Evolutionary conservation across 2,888 invertebrate species (phyloP).

Genomic region (Lacanobia wlatinum): DNA sequence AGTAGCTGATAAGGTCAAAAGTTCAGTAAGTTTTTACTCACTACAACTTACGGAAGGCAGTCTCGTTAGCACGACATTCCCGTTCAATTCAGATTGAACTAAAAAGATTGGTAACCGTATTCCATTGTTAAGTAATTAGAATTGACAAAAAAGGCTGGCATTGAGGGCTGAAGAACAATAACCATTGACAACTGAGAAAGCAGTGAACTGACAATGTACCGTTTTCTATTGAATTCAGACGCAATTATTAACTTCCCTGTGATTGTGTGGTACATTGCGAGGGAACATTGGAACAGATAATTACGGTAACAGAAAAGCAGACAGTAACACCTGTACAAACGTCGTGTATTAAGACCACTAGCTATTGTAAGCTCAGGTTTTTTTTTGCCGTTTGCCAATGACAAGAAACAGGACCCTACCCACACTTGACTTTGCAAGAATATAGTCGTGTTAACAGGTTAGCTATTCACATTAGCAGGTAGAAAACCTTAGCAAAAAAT

Average conservation of each 20-base stretch:
- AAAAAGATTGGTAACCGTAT: slow-evolving; percentile 50
- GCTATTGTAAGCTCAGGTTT: slow-evolving; percentile 8
- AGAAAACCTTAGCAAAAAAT: slow-evolving; percentile 52
- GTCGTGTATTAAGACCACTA: neutral
- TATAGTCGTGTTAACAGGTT: slow-evolving; percentile 11
- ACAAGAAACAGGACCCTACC: slow-evolving; percentile 4
- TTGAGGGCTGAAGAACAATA: slow-evolving; percentile 65
- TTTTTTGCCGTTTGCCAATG: slow-evolving; percentile 17
- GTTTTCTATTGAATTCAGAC: slow-evolving; percentile 67
- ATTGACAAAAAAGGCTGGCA: slow-evolving; percentile 62
- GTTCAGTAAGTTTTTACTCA: slow-evolving; percentile 20
- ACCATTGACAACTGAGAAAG: slow-evolving; percentile 70
- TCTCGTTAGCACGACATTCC: slow-evolving; percentile 28
- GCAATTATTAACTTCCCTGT: slow-evolving; percentile 60
- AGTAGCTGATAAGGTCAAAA: neutral
- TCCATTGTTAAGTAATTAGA: slow-evolving; percentile 62
- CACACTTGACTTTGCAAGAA: slow-evolving; percentile 29
- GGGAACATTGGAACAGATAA: slow-evolving; percentile 15
- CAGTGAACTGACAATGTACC: slow-evolving; percentile 65
- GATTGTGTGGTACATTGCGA: slow-evolving; percentile 26
- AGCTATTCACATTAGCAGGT: slow-evolving; percentile 55
- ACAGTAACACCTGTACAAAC: slow-evolving; percentile 23
- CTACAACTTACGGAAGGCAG: slow-evolving; percentile 17
- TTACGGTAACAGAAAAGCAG: slow-evolving; percentile 19
- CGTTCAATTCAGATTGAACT: slow-evolving; percentile 35